A percentile compares a stretch with the other conserved stretches of the same genome.
These are phyloP conservation scores for Polypterus senegalus DNA, from an alignment of 2,113 vertebrate species.

Conservation along the genomic window DNA sequence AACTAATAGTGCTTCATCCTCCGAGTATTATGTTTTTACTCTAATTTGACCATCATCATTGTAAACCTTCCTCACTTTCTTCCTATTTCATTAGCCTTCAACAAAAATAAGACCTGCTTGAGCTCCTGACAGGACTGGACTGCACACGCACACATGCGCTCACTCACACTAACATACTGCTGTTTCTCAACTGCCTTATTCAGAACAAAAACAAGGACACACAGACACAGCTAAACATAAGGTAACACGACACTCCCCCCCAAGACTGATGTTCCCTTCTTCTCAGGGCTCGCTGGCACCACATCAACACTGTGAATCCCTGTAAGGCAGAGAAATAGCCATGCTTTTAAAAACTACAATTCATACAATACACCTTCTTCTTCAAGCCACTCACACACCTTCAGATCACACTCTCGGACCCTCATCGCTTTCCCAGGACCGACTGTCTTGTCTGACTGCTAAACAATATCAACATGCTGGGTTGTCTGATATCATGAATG, in stretches of 20 bases:
- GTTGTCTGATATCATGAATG: too few species aligned
- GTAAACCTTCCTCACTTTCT: background rate
- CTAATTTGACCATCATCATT: background rate
- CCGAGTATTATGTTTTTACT: too few species aligned
- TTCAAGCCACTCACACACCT: slow-evolving; percentile 9
- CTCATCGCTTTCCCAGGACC: slow-evolving; percentile 4
- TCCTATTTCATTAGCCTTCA: background rate
- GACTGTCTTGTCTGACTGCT: background rate
- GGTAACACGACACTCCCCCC: background rate
- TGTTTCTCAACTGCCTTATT: slow-evolving; percentile 7
- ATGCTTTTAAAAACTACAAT: background rate
- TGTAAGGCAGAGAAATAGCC: too few species aligned
- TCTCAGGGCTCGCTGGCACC: background rate
- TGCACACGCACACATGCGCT: slow-evolving; percentile 1
- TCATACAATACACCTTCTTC: background rate
- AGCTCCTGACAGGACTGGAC: slow-evolving; percentile 14
- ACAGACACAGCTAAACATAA: background rate
- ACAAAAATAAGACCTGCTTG: slow-evolving; percentile 8
- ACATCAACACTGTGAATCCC: background rate
- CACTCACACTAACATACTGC: slow-evolving; percentile 17
- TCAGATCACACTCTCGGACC: slow-evolving; percentile 12
- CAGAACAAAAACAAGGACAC: too few species aligned
- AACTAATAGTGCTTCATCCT: too few species aligned
- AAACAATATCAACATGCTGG: background rate
- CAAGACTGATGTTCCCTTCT: background rate